phyloP scores from a whole-genome alignment of 1,140 invertebrate genomes.

The Archegozetes longisetosus region DNA sequence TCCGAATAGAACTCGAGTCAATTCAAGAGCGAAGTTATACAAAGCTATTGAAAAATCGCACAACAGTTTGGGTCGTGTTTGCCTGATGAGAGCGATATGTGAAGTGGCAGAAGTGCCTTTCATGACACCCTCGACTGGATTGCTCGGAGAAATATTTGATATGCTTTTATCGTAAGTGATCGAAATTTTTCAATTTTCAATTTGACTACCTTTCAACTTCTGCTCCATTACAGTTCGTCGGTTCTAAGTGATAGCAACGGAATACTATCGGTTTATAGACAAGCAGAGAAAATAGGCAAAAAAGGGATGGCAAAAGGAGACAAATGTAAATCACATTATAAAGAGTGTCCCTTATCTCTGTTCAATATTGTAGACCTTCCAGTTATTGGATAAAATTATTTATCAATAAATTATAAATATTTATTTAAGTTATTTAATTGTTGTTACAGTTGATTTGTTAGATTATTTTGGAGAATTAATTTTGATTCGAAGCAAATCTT shows the following conservation, averaged over 20 bases:
- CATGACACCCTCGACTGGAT: slow-evolving; percentile 14
- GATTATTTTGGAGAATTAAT: neutral
- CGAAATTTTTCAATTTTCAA: neutral
- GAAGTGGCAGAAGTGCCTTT: slow-evolving; percentile 58
- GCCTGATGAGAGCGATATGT: slow-evolving; percentile 60
- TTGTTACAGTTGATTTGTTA: neutral
- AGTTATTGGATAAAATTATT: neutral
- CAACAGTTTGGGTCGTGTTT: slow-evolving; percentile 44
- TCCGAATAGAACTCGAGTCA: neutral
- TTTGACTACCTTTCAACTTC: neutral
- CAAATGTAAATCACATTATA: slow-evolving; percentile 8
- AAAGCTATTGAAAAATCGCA: slow-evolving; percentile 8
- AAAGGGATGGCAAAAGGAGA: slow-evolving; percentile 1
- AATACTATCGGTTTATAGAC: neutral
- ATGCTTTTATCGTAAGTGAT: slow-evolving; percentile 23
- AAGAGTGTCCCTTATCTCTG: slow-evolving; percentile 11
- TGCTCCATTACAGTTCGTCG: neutral
- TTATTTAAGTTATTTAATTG: neutral
- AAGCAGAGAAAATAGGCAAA: slow-evolving; percentile 8
- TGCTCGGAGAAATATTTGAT: slow-evolving; percentile 24
- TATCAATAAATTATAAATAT: neutral
- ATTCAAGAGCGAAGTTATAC: slow-evolving; percentile 10
- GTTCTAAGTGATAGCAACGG: slow-evolving; percentile 1
- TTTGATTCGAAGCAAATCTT: neutral
- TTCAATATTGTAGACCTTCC: slow-evolving; percentile 11